Evolutionary conservation across 2,113 vertebrate species (phyloP).

Genomic region (Acanthochromis polyacanthus): DNA sequence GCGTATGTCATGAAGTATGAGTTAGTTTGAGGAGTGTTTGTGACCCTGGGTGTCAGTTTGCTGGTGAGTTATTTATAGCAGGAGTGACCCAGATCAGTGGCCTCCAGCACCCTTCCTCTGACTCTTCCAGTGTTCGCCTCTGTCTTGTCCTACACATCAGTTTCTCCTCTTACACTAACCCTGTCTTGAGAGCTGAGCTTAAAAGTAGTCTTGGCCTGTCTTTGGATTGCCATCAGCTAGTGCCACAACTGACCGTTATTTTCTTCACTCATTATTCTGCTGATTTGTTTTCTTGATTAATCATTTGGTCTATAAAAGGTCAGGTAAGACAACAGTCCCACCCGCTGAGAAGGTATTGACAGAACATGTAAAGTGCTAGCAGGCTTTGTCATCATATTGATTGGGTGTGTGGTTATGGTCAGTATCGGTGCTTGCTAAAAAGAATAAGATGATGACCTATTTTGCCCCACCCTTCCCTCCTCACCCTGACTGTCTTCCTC

Average conservation of each 20-base stretch:
- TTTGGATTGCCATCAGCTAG: background rate
- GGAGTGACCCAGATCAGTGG: slow-evolving; percentile 78
- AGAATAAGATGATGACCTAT: background rate
- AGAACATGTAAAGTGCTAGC: background rate
- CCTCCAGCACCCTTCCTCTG: slow-evolving; percentile 59
- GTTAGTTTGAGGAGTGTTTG: slow-evolving; percentile 62
- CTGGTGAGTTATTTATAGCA: slow-evolving; percentile 83
- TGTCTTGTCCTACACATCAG: slow-evolving; percentile 37
- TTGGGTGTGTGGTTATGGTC: background rate
- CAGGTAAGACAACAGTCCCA: background rate
- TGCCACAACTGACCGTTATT: background rate
- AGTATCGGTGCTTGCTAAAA: background rate
- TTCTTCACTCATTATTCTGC: background rate
- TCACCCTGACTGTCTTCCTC: slow-evolving; percentile 23
- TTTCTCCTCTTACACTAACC: slow-evolving; percentile 10
- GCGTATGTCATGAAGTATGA: slow-evolving; percentile 40
- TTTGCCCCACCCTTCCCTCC: slow-evolving; percentile 5
- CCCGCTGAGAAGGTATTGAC: background rate
- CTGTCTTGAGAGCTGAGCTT: slow-evolving; percentile 7
- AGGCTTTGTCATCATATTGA: background rate
- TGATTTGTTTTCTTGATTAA: too few relatives aligned
- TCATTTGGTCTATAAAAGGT: too few relatives aligned
- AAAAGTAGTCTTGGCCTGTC: too few relatives aligned
- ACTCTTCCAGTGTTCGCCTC: slow-evolving; percentile 28
- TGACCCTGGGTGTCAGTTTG: slow-evolving; percentile 73